Base-by-base conservation (phyloP, 2,888 invertebrate genomes). In the Xanthorhoe spadicearia region DNA sequence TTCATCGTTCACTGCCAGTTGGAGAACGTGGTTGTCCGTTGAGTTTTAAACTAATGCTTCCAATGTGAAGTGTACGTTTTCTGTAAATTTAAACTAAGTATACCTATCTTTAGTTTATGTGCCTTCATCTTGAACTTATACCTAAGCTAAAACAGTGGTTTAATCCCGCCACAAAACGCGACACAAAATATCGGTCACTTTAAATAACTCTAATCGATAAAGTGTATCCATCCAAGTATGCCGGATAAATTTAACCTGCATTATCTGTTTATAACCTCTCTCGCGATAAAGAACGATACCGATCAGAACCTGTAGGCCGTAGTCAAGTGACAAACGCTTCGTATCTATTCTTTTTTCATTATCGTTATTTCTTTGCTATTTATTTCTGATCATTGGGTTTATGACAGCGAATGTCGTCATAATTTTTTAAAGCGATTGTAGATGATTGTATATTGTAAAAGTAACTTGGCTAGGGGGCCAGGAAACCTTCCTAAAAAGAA, bases 401-500 rank as follows among this genome's bases (percentile, higher is more conserved):
- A 3, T 4, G 23, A 3, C 23, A 23, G 1, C 4, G 23, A 23
- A 23, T 23, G 4, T 23, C 23, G 2, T 23, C 4, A 23, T 23
- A 23, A 1, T 3, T 23, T 23, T 23, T 23, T 23, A 23, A 23
- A 23, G 23, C 23, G 23, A 23, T 23, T 23, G 23, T 23, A 23
- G 4, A 4, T 23, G 23, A 4, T 3, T 4, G 23, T 23, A 23
- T 1, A 23, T 23, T 23, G 23, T 23, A n/a, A n/a, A n/a, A n/a
- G n/a, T n/a, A 23, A 23, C 23, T 23, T 23, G 23, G 23, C 23
- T 23, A 23, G 23, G 23, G 23, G 23, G 23, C 1, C 1, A 23
- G 78, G 77, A 79, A 81, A 80, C 72, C 75, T 74, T 76, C 72
- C 71, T 53, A 53, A 56, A 64, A 66, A 72, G 70, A 83, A 77